These are phyloP conservation scores for Chouioia cunea DNA, from an alignment of 2,888 invertebrate genomes.

Conservation along the genomic window DNA sequence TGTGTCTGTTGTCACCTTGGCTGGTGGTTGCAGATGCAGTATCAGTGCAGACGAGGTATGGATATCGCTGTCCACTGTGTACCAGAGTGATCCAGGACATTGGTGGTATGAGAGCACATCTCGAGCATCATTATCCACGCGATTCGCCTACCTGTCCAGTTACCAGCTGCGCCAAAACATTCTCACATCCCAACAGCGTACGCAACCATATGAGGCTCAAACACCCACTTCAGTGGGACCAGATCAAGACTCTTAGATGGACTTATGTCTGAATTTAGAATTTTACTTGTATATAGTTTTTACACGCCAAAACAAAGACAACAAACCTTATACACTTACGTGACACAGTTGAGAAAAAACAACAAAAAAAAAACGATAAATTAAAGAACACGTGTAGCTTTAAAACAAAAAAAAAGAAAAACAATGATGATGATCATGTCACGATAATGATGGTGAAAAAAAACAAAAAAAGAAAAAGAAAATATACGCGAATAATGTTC, in stretches of 20 bases:
- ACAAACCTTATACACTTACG: too few species aligned
- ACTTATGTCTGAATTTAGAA: conserved; percentile 71
- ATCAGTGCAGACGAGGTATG: conserved; percentile 57
- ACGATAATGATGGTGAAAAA: too few species aligned
- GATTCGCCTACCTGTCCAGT: conserved; percentile 88
- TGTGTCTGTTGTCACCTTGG: conserved; percentile 66
- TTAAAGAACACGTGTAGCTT: background rate
- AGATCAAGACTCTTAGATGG: conserved; percentile 86
- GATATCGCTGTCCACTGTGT: conserved; percentile 81
- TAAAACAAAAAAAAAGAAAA: too few species aligned
- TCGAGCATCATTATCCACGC: conserved; percentile 86
- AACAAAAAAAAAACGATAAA: too few species aligned
- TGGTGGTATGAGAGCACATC: conserved; percentile 79
- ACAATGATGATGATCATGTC: too few species aligned
- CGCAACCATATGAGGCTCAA: conserved; percentile 89
- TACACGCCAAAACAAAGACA: too few species aligned
- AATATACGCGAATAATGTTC: conserved; percentile 65
- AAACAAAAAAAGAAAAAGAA: too few species aligned
- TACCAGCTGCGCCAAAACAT: conserved; percentile 79
- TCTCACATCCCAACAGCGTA: conserved; percentile 88
- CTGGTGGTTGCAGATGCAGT: conserved; percentile 67
- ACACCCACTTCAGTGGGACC: conserved; percentile 85
- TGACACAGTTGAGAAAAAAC: background rate
- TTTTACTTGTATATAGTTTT: too few species aligned
- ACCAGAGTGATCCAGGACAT: conserved; percentile 76